Evolutionary conservation across 2,888 invertebrate species (phyloP).

Genomic region (Meandrusa payeni): DNA sequence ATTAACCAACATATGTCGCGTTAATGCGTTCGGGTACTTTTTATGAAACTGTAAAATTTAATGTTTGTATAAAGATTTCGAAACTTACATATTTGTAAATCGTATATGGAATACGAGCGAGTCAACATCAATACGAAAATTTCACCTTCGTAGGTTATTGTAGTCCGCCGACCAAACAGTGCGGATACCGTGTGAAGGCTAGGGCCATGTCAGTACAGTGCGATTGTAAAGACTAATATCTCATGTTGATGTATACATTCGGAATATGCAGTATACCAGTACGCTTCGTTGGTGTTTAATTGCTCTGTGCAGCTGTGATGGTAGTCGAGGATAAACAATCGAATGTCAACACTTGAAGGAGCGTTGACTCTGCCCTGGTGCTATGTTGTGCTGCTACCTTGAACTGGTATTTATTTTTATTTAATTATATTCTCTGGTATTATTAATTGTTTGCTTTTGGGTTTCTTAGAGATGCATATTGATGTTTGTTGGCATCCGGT

Average conservation of each 20-base stretch:
- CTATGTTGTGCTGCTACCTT: conserved; percentile 27
- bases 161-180: conserved; percentile 32
- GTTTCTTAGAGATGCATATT: conserved; percentile 17
- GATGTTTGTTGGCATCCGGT: conserved; percentile 15
- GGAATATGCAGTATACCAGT: conserved; percentile 34
- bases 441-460: conserved; percentile 22
- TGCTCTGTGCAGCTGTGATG: conserved; percentile 66
- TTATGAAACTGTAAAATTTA: conserved; percentile 2
- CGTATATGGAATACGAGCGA: conserved; percentile 17
- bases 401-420: conserved; percentile 31
- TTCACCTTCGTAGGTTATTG: conserved; percentile 39
- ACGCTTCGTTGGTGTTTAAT: conserved; percentile 50
- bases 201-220: conserved; percentile 22
- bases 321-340: conserved; percentile 68
- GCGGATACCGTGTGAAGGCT: conserved; percentile 35
- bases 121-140: conserved; percentile 38
- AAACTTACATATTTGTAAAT: conserved; percentile 2
- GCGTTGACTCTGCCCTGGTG: conserved; percentile 60
- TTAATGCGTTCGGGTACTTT: neutral
- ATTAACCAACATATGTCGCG: neutral
- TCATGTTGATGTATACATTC: neutral
- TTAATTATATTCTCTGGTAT: conserved; percentile 26
- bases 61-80: neutral
- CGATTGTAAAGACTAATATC: conserved; percentile 10
- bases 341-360: conserved; percentile 73